Percentiles rank a stretch among this genome's conserved stretches.
phyloP scores from a whole-genome alignment of 2,113 vertebrate species.

The Rana temporaria region DNA sequence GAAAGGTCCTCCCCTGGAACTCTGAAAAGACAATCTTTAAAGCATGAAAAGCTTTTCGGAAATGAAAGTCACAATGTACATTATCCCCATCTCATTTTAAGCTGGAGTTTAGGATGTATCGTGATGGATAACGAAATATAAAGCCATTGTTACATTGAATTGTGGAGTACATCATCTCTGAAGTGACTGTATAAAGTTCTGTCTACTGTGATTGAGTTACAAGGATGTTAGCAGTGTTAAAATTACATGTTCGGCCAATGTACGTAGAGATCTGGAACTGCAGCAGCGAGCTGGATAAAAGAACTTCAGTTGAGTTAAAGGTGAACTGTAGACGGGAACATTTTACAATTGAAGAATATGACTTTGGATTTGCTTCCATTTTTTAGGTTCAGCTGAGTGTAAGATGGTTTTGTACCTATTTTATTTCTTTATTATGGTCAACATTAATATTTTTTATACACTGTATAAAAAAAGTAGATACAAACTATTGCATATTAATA shows the following conservation, averaged over 20 bases:
- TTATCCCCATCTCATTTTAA: constrained; percentile 20
- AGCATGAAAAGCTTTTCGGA: constrained; percentile 26
- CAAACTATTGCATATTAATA: too few relatives aligned
- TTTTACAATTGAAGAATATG: too few relatives aligned
- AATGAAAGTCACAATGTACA: constrained; percentile 27
- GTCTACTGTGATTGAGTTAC: constrained; percentile 22
- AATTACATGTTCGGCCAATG: constrained; percentile 3
- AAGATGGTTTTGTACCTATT: too few relatives aligned
- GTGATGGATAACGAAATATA: constrained; percentile 31
- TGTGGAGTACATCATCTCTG: constrained; percentile 33
- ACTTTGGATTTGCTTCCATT: too few relatives aligned
- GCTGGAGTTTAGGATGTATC: constrained; percentile 28
- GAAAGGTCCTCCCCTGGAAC: constrained; percentile 17
- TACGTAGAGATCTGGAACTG: background rate
- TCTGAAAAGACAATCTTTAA: constrained; percentile 45
- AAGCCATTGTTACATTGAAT: constrained; percentile 33
- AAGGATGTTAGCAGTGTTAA: constrained; percentile 36
- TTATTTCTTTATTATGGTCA: too few relatives aligned
- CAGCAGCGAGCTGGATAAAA: background rate
- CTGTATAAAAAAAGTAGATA: too few relatives aligned
- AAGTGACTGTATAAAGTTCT: constrained; percentile 12
- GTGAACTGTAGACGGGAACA: too few relatives aligned
- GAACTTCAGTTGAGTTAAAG: background rate
- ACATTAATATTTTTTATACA: too few relatives aligned
- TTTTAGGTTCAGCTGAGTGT: too few relatives aligned